phyloP scores from a whole-genome alignment of 2,888 invertebrate species.

The Archips crataeganus region DNA sequence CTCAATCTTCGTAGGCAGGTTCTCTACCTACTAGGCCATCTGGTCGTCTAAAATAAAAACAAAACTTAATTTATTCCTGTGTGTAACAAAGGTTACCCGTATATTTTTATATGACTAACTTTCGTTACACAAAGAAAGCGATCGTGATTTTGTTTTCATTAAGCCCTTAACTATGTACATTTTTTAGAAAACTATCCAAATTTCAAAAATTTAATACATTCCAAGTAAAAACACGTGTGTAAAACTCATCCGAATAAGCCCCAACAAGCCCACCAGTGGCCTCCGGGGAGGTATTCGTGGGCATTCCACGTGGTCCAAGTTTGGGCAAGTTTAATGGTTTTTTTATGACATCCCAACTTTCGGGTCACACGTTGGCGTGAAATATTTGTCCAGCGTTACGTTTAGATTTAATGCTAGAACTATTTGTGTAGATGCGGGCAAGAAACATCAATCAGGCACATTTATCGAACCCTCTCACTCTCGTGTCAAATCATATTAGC shows the following conservation, averaged over 20 bases:
- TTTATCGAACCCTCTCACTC: too few relatives aligned
- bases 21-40: too few relatives aligned
- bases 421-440: conserved; percentile 6
- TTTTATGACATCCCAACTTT: conserved; percentile 36
- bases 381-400: conserved; percentile 19
- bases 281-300: conserved; percentile 7
- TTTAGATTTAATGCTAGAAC: background rate
- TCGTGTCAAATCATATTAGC: too few relatives aligned
- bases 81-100: too few relatives aligned
- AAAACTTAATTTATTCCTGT: too few relatives aligned
- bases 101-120: too few relatives aligned
- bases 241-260: conserved; percentile 7
- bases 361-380: conserved; percentile 22
- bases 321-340: conserved; percentile 30
- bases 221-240: background rate
- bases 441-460: background rate
- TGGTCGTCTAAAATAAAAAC: too few relatives aligned
- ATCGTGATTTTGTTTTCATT: too few relatives aligned
- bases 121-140: too few relatives aligned
- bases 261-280: conserved; percentile 7
- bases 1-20: too few relatives aligned
- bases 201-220: background rate
- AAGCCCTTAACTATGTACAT: too few relatives aligned
- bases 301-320: conserved; percentile 11
- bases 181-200: background rate